phyloP scores from a whole-genome alignment of 2,888 invertebrate genomes.

The Orthosia gothica region DNA sequence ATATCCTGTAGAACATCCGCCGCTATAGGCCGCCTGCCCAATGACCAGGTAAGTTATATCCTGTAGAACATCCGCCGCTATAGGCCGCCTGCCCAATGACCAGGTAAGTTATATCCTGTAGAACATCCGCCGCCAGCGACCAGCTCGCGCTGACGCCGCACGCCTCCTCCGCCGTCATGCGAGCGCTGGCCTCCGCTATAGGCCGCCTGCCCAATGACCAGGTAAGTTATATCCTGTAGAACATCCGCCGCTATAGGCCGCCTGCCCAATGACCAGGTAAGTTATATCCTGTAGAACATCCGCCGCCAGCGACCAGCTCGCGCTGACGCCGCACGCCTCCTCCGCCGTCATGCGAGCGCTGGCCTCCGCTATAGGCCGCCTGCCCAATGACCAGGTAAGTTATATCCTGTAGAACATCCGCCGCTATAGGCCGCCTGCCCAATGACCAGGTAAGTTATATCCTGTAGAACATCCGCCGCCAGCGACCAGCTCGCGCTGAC shows the following conservation, averaged over 20 bases:
- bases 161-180: slow-evolving; percentile 94
- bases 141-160: slow-evolving; percentile 94
- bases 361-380: slow-evolving; percentile 88
- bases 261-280: slow-evolving; percentile 88
- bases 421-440: slow-evolving; percentile 90
- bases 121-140: slow-evolving; percentile 94
- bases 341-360: slow-evolving; percentile 94
- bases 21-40: slow-evolving; percentile 89
- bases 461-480: too few species aligned
- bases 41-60: too few species aligned
- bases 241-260: slow-evolving; percentile 88
- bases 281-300: too few species aligned
- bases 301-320: slow-evolving; percentile 94
- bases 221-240: too few species aligned
- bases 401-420: too few species aligned
- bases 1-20: too few species aligned
- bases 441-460: too few species aligned
- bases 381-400: slow-evolving; percentile 89
- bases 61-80: too few species aligned
- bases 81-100: slow-evolving; percentile 88
- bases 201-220: slow-evolving; percentile 88
- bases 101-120: too few species aligned
- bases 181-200: slow-evolving; percentile 92
- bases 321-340: slow-evolving; percentile 94
- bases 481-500: slow-evolving; percentile 94